These are phyloP conservation scores for Spongilla lacustris DNA, from an alignment of 37 sponge, comb jelly and placozoan genomes.

Conservation along the genomic window DNA sequence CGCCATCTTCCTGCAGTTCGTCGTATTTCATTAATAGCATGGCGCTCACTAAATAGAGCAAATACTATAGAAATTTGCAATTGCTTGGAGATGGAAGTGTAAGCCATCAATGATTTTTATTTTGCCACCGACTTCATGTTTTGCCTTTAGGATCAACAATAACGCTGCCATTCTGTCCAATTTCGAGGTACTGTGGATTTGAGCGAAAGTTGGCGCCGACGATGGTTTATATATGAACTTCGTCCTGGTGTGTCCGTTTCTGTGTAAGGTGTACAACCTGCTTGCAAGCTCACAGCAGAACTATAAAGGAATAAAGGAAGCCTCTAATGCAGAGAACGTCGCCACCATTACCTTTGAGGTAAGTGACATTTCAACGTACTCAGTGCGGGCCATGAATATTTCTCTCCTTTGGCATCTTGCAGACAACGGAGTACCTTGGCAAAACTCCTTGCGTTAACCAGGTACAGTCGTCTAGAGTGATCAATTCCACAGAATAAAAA, in stretches of 20 bases:
- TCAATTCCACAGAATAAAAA: no score
- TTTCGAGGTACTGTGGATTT: constrained; percentile 60
- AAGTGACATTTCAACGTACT: not conserved
- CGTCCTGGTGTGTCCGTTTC: no score
- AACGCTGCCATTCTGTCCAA: constrained; percentile 71
- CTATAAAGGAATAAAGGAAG: constrained; percentile 27
- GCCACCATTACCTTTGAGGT: constrained; percentile 91
- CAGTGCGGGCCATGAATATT: not conserved
- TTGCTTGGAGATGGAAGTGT: constrained; percentile 16
- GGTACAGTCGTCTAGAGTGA: constrained; percentile 16
- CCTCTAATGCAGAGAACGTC: constrained; percentile 43
- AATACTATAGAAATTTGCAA: no score
- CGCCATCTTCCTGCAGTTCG: not conserved
- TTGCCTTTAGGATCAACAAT: constrained; percentile 47
- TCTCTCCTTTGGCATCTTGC: not conserved
- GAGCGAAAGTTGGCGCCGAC: no score
- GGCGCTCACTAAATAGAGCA: constrained; percentile 24
- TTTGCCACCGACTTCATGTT: not conserved
- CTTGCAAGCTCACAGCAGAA: constrained; percentile 44
- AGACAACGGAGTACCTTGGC: constrained; percentile 67
- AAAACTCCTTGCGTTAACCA: constrained; percentile 56
- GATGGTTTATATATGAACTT: no score
- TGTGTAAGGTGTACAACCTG: constrained; percentile 53
- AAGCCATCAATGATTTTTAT: not conserved
- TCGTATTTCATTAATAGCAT: not conserved